Evolutionary conservation across 2,113 vertebrate genomes (phyloP).

Genomic region (Desmodus rotundus): DNA sequence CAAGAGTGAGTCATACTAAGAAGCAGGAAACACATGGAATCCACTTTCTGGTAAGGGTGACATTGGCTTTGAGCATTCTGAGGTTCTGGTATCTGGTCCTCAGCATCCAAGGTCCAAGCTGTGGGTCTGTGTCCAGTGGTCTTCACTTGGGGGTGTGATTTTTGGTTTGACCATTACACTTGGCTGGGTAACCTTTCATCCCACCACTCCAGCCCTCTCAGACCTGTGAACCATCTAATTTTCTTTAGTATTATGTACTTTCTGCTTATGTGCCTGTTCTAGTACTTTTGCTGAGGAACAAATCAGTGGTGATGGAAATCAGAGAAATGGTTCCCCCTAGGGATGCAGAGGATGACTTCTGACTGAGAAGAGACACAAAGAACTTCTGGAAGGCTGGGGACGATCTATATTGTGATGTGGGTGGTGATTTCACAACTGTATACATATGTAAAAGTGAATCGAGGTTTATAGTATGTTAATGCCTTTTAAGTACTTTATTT

Average conservation of each 20-base stretch:
- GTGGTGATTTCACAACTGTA: neutral
- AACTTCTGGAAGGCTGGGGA: constrained; percentile 12
- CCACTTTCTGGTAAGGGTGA: neutral
- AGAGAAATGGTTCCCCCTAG: neutral
- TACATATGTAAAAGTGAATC: neutral
- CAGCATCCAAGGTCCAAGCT: neutral
- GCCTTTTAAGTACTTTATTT: neutral
- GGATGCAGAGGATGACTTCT: neutral
- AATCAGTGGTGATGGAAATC: neutral
- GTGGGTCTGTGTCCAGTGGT: neutral
- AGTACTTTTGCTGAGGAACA: neutral
- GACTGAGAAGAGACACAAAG: neutral
- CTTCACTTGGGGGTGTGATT: neutral
- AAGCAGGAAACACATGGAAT: neutral
- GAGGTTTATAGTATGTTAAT: neutral
- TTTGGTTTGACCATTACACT: neutral
- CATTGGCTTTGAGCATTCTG: neutral
- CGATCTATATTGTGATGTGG: neutral
- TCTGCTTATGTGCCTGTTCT: neutral
- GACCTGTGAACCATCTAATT: neutral
- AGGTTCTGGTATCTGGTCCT: neutral
- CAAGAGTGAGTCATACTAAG: neutral
- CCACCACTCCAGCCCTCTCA: neutral
- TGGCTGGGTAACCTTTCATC: neutral
- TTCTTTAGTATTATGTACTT: neutral